Base-by-base conservation (phyloP, 2,113 vertebrate species). In the Odontesthes bonariensis region DNA sequence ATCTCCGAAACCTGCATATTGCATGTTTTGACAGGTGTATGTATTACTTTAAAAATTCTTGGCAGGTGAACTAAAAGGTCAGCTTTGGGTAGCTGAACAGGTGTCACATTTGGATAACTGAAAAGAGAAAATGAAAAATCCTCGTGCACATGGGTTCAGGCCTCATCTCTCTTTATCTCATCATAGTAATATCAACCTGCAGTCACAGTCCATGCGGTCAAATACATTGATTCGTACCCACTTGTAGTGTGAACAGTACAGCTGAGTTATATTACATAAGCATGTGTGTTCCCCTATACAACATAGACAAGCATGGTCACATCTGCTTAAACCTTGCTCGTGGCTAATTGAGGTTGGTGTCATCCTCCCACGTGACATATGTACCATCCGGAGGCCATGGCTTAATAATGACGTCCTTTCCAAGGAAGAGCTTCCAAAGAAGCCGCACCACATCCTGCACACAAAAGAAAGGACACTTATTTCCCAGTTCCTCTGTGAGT, bases 391-490 rank as follows among this genome's bases (percentile, higher is more conserved):
- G 19, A 67, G 20, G 35, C 51, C 17, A 3, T 8, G 4, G 32
- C 67, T 57, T 61, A 53, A 52, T 53, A 19, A 17, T 82, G 55
- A 71, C 10, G 22, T 74, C 44, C 22, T 42, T 74, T 71, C 60
- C 66, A 19, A 10, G 64, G n/a, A 84, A 58, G 38, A 11, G n/a
- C 59, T 59, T 73, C 8, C 22, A 35, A 8, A 40, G 63, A 75
- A 55, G 56, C 31, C 27, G 8, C 13, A 68, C 31, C 56, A 57
- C 71, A 62, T 72, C 60, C 9, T 49, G 60, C 14, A n/a, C 8
- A 17, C 12, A 5, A 27, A 61, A 79, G 72, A 86, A 81, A 75
- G 17, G 69, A 31, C 68, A 67, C 23, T 86, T 84, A 76, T 90
- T 86, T 27, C 59, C 59, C 56, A 51, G 23, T 60, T 61, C 59